phyloP scores from a whole-genome alignment of 2,797 vertebrate genomes.

The Microctenopoma lineatum region DNA sequence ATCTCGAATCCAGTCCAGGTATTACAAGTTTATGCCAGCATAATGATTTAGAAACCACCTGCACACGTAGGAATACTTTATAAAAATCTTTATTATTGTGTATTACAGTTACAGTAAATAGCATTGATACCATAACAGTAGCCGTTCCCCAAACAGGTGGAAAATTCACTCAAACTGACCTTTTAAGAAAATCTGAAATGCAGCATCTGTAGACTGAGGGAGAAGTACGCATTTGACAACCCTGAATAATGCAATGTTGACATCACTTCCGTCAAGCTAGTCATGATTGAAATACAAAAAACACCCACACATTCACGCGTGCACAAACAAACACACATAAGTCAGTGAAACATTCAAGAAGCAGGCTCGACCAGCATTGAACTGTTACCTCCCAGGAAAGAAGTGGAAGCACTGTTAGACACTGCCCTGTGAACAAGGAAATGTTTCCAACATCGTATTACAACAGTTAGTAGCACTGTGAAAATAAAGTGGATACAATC shows the following conservation, averaged over 20 bases:
- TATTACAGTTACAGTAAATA: slow-evolving; percentile 76
- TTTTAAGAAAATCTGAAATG: slow-evolving; percentile 68
- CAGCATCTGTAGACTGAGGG: slow-evolving; percentile 69
- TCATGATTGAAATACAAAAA: slow-evolving; percentile 79
- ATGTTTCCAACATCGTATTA: slow-evolving; percentile 8
- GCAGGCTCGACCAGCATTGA: slow-evolving; percentile 46
- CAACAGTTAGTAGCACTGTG: slow-evolving; percentile 10
- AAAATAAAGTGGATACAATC: slow-evolving; percentile 14
- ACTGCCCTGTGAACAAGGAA: slow-evolving; percentile 23
- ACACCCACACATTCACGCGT: slow-evolving; percentile 33
- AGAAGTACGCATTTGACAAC: slow-evolving; percentile 57
- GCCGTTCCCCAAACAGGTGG: slow-evolving; percentile 47
- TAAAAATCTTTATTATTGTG: slow-evolving; percentile 73
- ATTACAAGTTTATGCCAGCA: not conserved
- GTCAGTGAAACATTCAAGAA: slow-evolving; percentile 52
- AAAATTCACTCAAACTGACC: slow-evolving; percentile 56
- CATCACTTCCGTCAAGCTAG: slow-evolving; percentile 71
- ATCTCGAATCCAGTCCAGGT: too few species aligned
- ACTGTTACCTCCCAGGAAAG: slow-evolving; percentile 26
- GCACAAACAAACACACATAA: slow-evolving; percentile 15
- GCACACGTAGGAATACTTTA: slow-evolving; percentile 3
- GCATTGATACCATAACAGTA: slow-evolving; percentile 60
- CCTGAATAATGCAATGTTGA: slow-evolving; percentile 73
- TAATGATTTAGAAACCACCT: slow-evolving; percentile 2
- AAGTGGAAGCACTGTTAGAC: slow-evolving; percentile 54